Conservation (phyloP, 2,113 vertebrate genomes). For the Nymphicus hollandicus region DNA sequence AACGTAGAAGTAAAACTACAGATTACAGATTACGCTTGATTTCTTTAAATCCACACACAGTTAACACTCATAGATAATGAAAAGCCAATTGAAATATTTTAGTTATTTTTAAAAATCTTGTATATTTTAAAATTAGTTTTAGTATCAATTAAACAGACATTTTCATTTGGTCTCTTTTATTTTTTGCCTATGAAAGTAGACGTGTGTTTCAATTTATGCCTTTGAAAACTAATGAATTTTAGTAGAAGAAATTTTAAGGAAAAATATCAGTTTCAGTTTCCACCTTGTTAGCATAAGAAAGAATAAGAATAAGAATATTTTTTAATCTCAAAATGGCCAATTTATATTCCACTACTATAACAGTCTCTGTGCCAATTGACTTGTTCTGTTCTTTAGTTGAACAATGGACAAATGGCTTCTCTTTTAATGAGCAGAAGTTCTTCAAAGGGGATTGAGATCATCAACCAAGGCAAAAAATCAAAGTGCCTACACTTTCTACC, state of each 20-base stretch:
- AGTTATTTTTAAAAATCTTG: not conserved
- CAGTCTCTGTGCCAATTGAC: not conserved
- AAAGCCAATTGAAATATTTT: not conserved
- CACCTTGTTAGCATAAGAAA: not conserved
- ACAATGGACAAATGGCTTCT: not conserved
- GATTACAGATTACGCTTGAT: not conserved
- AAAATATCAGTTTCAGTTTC: not conserved
- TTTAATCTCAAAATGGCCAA: not conserved
- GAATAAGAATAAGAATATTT: not conserved
- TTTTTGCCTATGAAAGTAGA: not conserved
- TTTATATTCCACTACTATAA: not conserved
- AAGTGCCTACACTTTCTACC: not conserved
- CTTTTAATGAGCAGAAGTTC: not conserved
- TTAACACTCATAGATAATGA: not conserved
- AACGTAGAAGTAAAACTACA: not conserved
- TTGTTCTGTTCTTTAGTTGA: not conserved
- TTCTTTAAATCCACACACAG: not conserved
- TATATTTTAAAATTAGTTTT: not conserved
- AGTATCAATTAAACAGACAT: not conserved
- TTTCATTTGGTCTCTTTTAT: not conserved
- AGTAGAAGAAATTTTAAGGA: not conserved
- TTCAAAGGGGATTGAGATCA: not conserved
- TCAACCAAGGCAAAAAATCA: not conserved
- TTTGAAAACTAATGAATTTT: not conserved
- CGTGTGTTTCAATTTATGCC: not conserved